phyloP scores from a whole-genome alignment of 2,113 vertebrate genomes.

The Myocastor coypus region DNA sequence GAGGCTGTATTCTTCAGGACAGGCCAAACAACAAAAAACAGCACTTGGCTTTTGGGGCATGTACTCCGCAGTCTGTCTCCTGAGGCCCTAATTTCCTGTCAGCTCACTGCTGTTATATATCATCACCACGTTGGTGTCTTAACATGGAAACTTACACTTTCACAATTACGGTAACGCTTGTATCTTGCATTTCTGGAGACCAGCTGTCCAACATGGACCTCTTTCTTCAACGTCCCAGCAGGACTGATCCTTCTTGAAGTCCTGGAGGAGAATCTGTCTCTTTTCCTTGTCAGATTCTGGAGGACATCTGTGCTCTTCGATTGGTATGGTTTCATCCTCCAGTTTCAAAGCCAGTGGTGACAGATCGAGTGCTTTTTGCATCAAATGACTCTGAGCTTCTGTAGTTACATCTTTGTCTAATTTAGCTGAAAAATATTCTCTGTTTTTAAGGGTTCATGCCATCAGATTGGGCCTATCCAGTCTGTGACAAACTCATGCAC shows the following conservation, averaged over 20 bases:
- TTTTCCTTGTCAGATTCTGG: not conserved
- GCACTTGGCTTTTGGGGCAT: not conserved
- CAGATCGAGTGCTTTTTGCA: not conserved
- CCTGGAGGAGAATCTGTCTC: not conserved
- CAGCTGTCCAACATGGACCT: not conserved
- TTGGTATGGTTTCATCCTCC: not conserved
- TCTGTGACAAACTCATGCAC: not conserved
- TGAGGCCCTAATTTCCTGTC: not conserved
- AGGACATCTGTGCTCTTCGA: not conserved
- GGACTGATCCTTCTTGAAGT: not conserved
- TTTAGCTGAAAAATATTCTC: not conserved
- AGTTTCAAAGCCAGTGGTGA: not conserved
- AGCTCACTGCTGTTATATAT: not conserved
- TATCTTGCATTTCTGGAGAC: not conserved
- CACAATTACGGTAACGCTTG: not conserved
- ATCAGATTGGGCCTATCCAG: not conserved
- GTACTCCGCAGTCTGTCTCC: not conserved
- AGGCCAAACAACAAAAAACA: not conserved
- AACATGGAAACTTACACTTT: not conserved
- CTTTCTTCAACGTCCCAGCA: not conserved
- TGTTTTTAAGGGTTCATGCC: not conserved
- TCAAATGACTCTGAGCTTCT: not conserved
- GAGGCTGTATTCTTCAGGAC: not conserved
- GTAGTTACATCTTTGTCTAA: not conserved
- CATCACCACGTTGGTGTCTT: not conserved